Evolutionary conservation across 2,888 invertebrate genomes (phyloP), one percentile per base, ranked within the genome.

Genomic region (Caenorhabditis sp.): DNA sequence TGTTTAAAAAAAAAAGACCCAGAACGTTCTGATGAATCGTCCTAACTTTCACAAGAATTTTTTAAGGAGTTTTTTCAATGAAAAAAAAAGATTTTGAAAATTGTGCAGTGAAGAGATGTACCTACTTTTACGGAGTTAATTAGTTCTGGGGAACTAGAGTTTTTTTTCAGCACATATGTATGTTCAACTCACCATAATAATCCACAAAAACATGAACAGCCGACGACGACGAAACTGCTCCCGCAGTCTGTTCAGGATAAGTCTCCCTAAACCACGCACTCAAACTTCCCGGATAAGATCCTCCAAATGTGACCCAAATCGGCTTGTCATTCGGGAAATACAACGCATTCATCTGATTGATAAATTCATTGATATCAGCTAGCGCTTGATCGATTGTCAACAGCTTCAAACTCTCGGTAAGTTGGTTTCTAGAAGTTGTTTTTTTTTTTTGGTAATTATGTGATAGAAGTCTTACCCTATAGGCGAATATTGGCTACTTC

Each of bases 281-380:
- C 12, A 80, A 49, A 14, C 23, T 49, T 67, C 79, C 79, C 14
- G 79, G 75, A 49, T 80, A 80, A 1, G 77, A 77, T 59, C 77
- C 79, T 36, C 79, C 79, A 57, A 80, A 80, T 17, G 79, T 80
- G n/a, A 80, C 60, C 79, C 79, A 80, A 38, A 74, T 72, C n/a
- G 75, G 64, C 17, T 72, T 63, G 38, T 69, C 67, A n/a, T 66
- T 21, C 25, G 52, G 31, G 56, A 80, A 80, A 49, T 80, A 80
- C 25, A 65, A 20, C 12, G 62, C 58, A 50, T 77, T 80, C 79
- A 80, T 80, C 31, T 77, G 72, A 12, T 49, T 70, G 43, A 80
- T 77, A 54, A 80, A 80, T 36, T 70, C 72, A 36, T 75, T 73
- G 38, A 77, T 61, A 60, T 79, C 79, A 17, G 79, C 79, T 2